Base-by-base conservation (phyloP, 2,113 vertebrate genomes). In the Chaenogobius annularis region DNA sequence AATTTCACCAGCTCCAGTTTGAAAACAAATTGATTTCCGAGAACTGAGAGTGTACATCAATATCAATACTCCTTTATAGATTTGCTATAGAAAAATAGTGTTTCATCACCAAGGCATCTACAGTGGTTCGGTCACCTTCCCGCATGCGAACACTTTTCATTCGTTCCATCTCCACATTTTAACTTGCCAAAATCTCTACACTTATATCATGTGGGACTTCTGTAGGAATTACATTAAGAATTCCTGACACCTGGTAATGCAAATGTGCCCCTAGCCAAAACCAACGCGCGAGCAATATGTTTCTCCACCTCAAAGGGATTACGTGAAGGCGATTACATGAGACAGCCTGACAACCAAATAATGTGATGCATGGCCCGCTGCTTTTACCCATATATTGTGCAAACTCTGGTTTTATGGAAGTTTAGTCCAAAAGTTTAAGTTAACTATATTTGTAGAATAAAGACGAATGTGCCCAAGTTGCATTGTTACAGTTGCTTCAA, bases 161-260 rank as follows among this genome's bases (percentile, higher is more conserved):
- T 11, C 3, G 31, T 17, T 26, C 58, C 7, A 7, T 61, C 13
- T 61, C 58, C 13, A 13, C 48, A 19, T 1, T 54, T 8, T 54
- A 52, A 54, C 50, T 20, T 61, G 13, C 26, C 26, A 31, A 61
- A 61, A 61, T 10, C 54, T 12, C 14, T 61, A 5, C 58, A 0
- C 4, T 70, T 31, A 72, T 46, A 61, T 69, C 70, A 75, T 58
- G 7, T 54, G 59, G 55, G 72, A 72, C 31, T 31, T 74, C 62
- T 81, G 63, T 68, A 70, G 44, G 72, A 72, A 80, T 79, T 31
- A 74, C 40, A 47, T 66, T 61, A 68, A 84, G 80, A 69, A 75
- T 74, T 64, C 5, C 66, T 74, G 82, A 73, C 26, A n/a, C 71
- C 46, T 82, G 55, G 56, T 83, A 81, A 87, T 85, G 76, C 75